phyloP scores from a whole-genome alignment of 2,888 invertebrate species.

The Netelia inedita region DNA sequence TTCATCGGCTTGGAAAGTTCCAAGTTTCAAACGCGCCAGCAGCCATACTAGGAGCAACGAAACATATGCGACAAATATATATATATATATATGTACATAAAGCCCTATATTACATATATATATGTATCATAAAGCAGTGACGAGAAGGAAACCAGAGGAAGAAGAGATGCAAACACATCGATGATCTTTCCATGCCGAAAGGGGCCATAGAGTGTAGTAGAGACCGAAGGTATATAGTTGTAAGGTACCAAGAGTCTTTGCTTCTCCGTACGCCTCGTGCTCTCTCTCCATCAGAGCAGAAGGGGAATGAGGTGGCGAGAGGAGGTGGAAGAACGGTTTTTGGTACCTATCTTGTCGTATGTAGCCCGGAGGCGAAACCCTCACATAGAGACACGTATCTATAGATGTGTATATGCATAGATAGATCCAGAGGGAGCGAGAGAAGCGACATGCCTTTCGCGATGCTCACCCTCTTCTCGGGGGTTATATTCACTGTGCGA shows the following conservation, averaged over 20 bases:
- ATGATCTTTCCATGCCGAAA: conserved; percentile 70
- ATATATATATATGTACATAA: not conserved
- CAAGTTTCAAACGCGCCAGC: conserved; percentile 52
- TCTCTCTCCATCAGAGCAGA: conserved; percentile 54
- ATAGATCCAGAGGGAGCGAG: conserved; percentile 12
- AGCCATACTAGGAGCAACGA: conserved; percentile 42
- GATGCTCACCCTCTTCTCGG: conserved; percentile 34
- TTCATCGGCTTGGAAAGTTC: conserved; percentile 66
- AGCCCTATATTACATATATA: not conserved
- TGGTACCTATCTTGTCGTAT: conserved; percentile 50
- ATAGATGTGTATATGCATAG: conserved; percentile 29
- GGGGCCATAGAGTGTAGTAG: conserved; percentile 53
- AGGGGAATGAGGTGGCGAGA: conserved; percentile 24
- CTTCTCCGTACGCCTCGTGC: conserved; percentile 52
- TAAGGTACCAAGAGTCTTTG: conserved; percentile 56
- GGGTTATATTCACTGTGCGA: conserved; percentile 74
- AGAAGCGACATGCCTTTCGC: conserved; percentile 47
- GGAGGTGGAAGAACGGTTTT: conserved; percentile 35
- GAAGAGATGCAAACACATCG: conserved; percentile 72
- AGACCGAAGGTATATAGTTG: conserved; percentile 20
- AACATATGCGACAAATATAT: not conserved
- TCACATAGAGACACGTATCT: conserved; percentile 7
- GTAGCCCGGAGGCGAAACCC: conserved; percentile 59
- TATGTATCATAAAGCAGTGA: conserved; percentile 24
- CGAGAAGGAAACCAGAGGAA: conserved; percentile 57